Evolutionary conservation across 2,113 vertebrate species (phyloP).

Genomic region (Mesitornis unicolor): DNA sequence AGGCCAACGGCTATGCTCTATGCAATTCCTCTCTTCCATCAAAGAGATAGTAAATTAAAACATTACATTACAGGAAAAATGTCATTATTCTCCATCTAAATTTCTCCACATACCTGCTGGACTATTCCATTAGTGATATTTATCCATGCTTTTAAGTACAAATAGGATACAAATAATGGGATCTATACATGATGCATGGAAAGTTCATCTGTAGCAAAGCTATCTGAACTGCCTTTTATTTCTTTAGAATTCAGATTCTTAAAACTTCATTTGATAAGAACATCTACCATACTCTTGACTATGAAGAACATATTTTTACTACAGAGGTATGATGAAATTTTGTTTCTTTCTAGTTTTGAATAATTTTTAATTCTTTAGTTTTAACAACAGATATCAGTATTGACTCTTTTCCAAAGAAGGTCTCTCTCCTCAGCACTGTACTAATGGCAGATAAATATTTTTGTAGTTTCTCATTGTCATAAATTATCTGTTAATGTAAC

Average conservation of each 20-base stretch:
- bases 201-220: not conserved
- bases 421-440: not conserved
- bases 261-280: slow-evolving; percentile 73
- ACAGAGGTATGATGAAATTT: slow-evolving; percentile 66
- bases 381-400: not conserved
- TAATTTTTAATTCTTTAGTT: not conserved
- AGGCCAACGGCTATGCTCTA: not conserved
- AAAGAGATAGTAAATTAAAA: not conserved
- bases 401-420: not conserved
- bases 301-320: slow-evolving; percentile 68
- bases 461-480: not conserved
- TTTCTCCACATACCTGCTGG: not conserved
- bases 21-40: not conserved
- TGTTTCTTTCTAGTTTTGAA: not conserved
- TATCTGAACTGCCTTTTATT: slow-evolving; percentile 15
- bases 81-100: not conserved
- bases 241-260: slow-evolving; percentile 69
- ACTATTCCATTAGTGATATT: not conserved
- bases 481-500: not conserved
- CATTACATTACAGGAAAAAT: not conserved
- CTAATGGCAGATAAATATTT: not conserved
- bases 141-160: not conserved
- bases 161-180: not conserved
- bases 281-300: slow-evolving; percentile 36
- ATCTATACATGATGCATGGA: not conserved